Conservation (phyloP, 2,797 vertebrate species). For the Argyrosomus regius region DNA sequence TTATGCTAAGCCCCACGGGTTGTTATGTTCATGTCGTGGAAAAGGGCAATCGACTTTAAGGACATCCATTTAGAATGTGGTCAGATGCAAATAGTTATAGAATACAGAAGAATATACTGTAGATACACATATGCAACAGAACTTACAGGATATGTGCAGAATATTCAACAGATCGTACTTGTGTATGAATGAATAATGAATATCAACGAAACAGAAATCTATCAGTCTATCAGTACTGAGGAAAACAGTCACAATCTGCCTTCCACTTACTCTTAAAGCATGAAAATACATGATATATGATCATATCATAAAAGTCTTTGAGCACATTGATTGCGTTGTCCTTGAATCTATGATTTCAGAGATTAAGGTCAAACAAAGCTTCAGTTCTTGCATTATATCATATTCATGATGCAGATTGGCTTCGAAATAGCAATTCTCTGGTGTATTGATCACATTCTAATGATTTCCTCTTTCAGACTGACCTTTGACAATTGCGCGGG, state of each 20-base stretch:
- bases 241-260: neutral
- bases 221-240: neutral
- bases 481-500: slow-evolving; percentile 85
- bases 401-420: neutral
- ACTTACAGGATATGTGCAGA: neutral
- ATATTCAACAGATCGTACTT: neutral
- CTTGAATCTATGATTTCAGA: slow-evolving; percentile 14
- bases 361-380: slow-evolving; percentile 16
- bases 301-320: neutral
- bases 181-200: neutral
- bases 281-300: neutral
- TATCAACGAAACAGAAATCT: neutral
- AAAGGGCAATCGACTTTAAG: neutral
- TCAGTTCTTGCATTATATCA: neutral
- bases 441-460: slow-evolving; percentile 34
- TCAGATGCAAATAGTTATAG: neutral
- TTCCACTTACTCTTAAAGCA: neutral
- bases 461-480: slow-evolving; percentile 63
- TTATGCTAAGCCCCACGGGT: neutral
- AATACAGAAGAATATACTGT: neutral
- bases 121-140: neutral
- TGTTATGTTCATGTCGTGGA: neutral
- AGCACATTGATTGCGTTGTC: neutral
- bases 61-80: neutral
- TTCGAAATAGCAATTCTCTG: neutral